These are phyloP conservation scores for Rhabdophis nuchalis DNA, from an alignment of 2,797 vertebrate genomes.

Conservation along the genomic window DNA sequence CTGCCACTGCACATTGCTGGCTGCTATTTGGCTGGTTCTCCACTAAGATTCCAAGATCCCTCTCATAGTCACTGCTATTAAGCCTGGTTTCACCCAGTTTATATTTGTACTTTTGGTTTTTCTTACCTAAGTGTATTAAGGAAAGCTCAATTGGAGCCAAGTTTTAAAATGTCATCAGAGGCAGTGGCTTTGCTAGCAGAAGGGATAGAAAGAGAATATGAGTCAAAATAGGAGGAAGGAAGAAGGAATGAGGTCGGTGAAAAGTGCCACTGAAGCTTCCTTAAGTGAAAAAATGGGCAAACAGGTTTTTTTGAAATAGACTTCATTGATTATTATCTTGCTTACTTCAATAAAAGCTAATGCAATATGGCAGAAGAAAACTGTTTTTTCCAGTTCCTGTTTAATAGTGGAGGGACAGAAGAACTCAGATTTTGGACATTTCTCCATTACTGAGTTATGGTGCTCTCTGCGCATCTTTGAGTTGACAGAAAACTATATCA, in stretches of 20 bases:
- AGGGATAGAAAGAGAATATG: neutral
- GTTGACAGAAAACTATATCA: neutral
- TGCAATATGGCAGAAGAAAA: neutral
- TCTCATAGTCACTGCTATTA: no score
- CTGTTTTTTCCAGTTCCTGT: neutral
- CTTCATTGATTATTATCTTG: neutral
- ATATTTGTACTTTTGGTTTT: no score
- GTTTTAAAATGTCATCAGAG: neutral
- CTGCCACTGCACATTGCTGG: no score
- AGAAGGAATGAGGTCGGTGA: neutral
- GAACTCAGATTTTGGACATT: neutral
- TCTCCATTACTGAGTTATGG: neutral
- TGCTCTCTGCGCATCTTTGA: neutral
- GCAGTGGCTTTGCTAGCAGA: neutral
- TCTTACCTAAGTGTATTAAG: no score
- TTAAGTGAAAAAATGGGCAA: neutral
- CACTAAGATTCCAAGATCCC: no score
- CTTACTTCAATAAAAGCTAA: neutral
- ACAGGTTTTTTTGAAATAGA: neutral
- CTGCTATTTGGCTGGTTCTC: no score
- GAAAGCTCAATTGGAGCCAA: neutral
- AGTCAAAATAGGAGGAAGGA: neutral
- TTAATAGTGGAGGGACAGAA: neutral
- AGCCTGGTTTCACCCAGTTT: no score
- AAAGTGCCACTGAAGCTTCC: neutral